These are phyloP conservation scores for Lucilia sericata DNA, from an alignment of 1,140 invertebrate genomes.

Conservation along the genomic window DNA sequence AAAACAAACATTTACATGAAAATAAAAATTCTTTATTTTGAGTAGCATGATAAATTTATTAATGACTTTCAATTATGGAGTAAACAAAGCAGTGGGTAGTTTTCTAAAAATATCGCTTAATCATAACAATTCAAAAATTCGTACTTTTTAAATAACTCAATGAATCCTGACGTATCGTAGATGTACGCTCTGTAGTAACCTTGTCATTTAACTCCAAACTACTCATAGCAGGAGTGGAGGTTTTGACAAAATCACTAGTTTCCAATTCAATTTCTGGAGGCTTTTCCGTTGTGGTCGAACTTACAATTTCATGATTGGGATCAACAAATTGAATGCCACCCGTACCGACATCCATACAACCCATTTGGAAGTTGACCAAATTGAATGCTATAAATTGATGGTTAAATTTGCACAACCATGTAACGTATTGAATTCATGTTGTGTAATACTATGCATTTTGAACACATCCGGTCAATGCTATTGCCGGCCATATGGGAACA, in stretches of 20 bases:
- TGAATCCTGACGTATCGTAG: not conserved
- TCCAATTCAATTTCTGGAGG: slow-evolving; percentile 38
- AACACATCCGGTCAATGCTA: slow-evolving; percentile 34
- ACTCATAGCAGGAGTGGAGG: not conserved
- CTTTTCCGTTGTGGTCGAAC: slow-evolving; percentile 4
- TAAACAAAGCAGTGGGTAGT: too few relatives aligned
- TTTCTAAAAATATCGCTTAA: too few relatives aligned
- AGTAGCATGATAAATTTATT: not conserved
- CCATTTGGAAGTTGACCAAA: slow-evolving; percentile 11
- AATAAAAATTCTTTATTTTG: slow-evolving; percentile 1
- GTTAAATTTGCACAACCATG: slow-evolving; percentile 38
- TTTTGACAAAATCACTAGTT: slow-evolving; percentile 1
- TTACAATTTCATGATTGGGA: slow-evolving; percentile 15
- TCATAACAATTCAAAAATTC: not conserved
- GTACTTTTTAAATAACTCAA: not conserved
- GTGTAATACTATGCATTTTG: slow-evolving; percentile 31
- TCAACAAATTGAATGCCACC: slow-evolving; percentile 30
- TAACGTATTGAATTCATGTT: slow-evolving; percentile 18
- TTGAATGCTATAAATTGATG: slow-evolving; percentile 17
- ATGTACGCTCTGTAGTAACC: not conserved
- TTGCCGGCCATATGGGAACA: slow-evolving; percentile 35
- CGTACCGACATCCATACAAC: slow-evolving; percentile 36
- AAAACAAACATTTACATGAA: slow-evolving; percentile 13
- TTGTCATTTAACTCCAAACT: not conserved
- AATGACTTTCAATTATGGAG: too few relatives aligned